These are phyloP conservation scores for Xestia c-nigrum DNA, from an alignment of 2,888 invertebrate genomes.

Conservation along the genomic window DNA sequence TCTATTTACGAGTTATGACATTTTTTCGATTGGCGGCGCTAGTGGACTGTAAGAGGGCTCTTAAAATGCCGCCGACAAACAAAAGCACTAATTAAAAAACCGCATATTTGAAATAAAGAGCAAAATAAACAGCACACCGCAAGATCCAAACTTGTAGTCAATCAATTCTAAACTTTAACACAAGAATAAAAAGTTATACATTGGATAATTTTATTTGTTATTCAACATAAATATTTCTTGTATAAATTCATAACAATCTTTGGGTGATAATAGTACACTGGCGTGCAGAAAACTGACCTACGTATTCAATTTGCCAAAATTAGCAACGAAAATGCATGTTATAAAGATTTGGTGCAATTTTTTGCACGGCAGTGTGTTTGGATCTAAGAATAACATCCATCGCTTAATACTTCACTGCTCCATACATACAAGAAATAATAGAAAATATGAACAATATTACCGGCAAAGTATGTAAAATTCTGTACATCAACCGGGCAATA, in stretches of 20 bases:
- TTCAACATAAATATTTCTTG: constrained; percentile 90
- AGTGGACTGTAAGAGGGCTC: too few species aligned
- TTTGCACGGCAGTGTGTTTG: constrained; percentile 75
- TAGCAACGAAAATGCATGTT: constrained; percentile 47
- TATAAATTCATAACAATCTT: constrained; percentile 91
- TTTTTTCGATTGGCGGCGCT: too few species aligned
- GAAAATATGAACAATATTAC: constrained; percentile 65
- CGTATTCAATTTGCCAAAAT: constrained; percentile 53
- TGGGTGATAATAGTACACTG: constrained; percentile 87
- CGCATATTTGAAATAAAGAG: constrained; percentile 37
- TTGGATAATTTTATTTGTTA: constrained; percentile 89
- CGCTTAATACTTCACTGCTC: constrained; percentile 74
- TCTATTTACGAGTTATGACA: too few species aligned
- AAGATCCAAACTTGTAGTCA: constrained; percentile 56
- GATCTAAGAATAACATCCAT: constrained; percentile 84
- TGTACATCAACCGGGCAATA: constrained; percentile 44
- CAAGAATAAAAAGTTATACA: constrained; percentile 72
- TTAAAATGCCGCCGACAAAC: background rate
- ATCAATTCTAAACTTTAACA: constrained; percentile 63
- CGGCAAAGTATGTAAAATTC: constrained; percentile 41
- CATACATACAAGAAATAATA: constrained; percentile 70
- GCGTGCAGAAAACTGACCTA: constrained; percentile 68
- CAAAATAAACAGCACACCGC: constrained; percentile 65
- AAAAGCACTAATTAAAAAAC: background rate
- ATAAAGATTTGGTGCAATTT: constrained; percentile 51